A percentile compares a stretch with the other conserved stretches of the same genome.
phyloP scores from a whole-genome alignment of 2,113 vertebrate genomes.

The Sapajus apella region DNA sequence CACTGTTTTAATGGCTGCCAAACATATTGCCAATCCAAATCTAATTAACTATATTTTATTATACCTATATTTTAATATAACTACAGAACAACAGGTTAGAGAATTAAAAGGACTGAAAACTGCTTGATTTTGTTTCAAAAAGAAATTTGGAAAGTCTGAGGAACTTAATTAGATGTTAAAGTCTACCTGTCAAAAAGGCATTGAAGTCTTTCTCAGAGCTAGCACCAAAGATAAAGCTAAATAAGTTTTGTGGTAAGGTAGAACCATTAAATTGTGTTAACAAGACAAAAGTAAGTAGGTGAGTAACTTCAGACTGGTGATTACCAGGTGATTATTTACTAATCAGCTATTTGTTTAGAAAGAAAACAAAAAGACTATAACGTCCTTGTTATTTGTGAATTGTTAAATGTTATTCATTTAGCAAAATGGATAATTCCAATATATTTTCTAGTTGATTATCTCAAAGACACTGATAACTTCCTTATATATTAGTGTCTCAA shows the following conservation, averaged over 20 bases:
- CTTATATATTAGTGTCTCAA: neutral
- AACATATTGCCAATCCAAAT: neutral
- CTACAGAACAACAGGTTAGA: neutral
- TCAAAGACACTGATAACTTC: neutral
- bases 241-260: neutral
- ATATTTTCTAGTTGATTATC: neutral
- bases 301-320: neutral
- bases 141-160: neutral
- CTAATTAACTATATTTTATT: neutral
- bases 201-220: neutral
- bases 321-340: neutral
- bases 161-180: neutral
- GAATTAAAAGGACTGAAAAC: neutral
- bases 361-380: neutral
- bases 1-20: neutral
- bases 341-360: neutral
- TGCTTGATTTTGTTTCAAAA: neutral
- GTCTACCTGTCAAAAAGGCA: neutral
- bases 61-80: neutral
- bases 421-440: neutral
- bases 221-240: neutral
- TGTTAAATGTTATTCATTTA: neutral
- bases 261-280: neutral
- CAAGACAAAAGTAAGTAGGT: neutral
- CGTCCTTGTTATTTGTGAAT: neutral